phyloP scores from a whole-genome alignment of 1,140 invertebrate species.

The Temnothorax nylanderi region DNA sequence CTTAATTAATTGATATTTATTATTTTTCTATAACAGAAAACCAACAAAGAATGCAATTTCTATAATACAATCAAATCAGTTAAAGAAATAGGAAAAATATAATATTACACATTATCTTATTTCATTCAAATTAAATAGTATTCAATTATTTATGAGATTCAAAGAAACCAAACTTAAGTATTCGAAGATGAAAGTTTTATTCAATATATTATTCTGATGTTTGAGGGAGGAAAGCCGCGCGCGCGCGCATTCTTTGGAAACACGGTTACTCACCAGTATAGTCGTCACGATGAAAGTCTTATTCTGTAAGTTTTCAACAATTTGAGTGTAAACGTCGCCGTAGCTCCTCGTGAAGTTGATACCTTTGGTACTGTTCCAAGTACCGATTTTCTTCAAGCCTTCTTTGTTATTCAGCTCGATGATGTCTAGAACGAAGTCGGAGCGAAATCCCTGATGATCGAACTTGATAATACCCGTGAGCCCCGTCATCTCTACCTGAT shows the following conservation, averaged over 20 bases:
- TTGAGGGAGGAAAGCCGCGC: not conserved
- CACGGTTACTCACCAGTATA: slow-evolving; percentile 91
- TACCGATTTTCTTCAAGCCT: slow-evolving; percentile 93
- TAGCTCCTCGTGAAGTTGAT: slow-evolving; percentile 96
- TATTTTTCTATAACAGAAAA: not conserved
- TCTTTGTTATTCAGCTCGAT: slow-evolving; percentile 93
- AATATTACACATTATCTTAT: not conserved
- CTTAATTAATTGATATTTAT: not conserved
- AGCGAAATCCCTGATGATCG: slow-evolving; percentile 96
- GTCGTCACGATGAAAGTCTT: slow-evolving; percentile 97
- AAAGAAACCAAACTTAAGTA: not conserved
- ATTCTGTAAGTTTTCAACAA: slow-evolving; percentile 95
- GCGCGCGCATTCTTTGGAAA: not conserved
- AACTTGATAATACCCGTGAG: slow-evolving; percentile 97
- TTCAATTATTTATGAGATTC: not conserved
- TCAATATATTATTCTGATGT: not conserved
- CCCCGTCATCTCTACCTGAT: slow-evolving; percentile 95
- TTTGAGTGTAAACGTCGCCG: slow-evolving; percentile 92
- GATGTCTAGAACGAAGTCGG: slow-evolving; percentile 96
- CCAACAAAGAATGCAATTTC: not conserved
- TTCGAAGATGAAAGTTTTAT: not conserved
- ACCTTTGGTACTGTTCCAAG: slow-evolving; percentile 95
- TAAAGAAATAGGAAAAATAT: not conserved
- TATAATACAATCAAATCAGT: not conserved
- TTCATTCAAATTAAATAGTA: not conserved